Percentiles rank a stretch among this genome's conserved stretches.
Conservation (phyloP, 2,888 invertebrate species). For the Chalcis sispes region DNA sequence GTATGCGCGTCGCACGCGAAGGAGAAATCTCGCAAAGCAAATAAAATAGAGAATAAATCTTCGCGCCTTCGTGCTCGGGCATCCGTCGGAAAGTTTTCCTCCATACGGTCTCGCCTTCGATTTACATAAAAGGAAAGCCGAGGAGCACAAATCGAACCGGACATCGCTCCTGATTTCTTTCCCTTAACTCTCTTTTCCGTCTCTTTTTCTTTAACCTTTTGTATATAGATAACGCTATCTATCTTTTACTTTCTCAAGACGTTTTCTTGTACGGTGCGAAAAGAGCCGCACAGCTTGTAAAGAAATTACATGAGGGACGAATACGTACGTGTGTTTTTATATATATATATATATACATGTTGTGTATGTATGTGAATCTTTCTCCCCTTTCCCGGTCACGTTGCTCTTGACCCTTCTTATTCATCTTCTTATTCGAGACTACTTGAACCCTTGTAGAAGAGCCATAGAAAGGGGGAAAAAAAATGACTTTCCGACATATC, state of each 20-base stretch:
- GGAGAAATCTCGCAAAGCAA: slow-evolving; percentile 33
- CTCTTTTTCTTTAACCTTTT: not conserved
- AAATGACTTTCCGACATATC: too few species aligned
- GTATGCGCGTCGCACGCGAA: not conserved
- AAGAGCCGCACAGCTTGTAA: slow-evolving; percentile 24
- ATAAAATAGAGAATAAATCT: slow-evolving; percentile 58
- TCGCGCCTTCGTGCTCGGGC: slow-evolving; percentile 13
- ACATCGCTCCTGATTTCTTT: slow-evolving; percentile 3
- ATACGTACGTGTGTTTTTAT: not conserved
- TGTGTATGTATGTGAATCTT: not conserved
- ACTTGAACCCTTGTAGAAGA: too few species aligned
- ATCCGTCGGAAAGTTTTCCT: slow-evolving; percentile 21
- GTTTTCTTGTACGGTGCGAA: too few species aligned
- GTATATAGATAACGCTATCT: slow-evolving; percentile 5
- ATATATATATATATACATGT: not conserved
- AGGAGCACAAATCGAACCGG: slow-evolving; percentile 33
- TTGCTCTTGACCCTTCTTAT: not conserved
- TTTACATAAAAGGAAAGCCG: slow-evolving; percentile 49
- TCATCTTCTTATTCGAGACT: not conserved
- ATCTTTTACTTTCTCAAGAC: too few species aligned
- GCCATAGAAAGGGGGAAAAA: too few species aligned
- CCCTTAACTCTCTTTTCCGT: not conserved
- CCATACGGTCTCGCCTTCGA: not conserved
- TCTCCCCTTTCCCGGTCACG: too few species aligned
- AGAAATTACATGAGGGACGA: slow-evolving; percentile 24